Percentiles rank a stretch among this genome's conserved stretches.
Conservation (phyloP, 2,797 vertebrate species). For the Gallirallus australis region DNA sequence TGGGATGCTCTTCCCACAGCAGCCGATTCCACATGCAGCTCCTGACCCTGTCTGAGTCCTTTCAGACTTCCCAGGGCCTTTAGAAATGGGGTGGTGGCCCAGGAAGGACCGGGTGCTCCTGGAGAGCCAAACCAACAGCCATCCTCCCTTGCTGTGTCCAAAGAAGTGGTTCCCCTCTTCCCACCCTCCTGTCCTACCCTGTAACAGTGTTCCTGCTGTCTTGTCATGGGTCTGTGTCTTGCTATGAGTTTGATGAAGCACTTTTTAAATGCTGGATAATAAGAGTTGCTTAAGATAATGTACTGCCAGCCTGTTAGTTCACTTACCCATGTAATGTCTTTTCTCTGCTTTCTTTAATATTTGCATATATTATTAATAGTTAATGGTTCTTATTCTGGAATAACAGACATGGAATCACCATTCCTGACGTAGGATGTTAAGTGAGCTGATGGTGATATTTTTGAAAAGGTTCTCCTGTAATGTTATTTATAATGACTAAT, state of each 20-base stretch:
- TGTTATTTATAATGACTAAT: constrained; percentile 3
- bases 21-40: neutral
- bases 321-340: neutral
- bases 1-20: neutral
- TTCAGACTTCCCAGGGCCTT: neutral
- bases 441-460: constrained; percentile 26
- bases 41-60: no score
- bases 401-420: neutral
- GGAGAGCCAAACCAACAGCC: neutral
- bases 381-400: neutral
- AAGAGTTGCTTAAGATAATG: neutral
- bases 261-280: neutral
- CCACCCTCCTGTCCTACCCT: neutral
- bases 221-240: neutral
- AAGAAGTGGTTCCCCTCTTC: neutral
- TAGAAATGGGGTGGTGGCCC: neutral
- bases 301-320: neutral
- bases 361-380: neutral
- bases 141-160: neutral
- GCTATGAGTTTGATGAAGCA: neutral
- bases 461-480: constrained; percentile 26
- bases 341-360: neutral
- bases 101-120: neutral
- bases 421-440: neutral
- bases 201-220: neutral